phyloP scores from a whole-genome alignment of 2,888 invertebrate genomes.

The Papilio gigon region DNA sequence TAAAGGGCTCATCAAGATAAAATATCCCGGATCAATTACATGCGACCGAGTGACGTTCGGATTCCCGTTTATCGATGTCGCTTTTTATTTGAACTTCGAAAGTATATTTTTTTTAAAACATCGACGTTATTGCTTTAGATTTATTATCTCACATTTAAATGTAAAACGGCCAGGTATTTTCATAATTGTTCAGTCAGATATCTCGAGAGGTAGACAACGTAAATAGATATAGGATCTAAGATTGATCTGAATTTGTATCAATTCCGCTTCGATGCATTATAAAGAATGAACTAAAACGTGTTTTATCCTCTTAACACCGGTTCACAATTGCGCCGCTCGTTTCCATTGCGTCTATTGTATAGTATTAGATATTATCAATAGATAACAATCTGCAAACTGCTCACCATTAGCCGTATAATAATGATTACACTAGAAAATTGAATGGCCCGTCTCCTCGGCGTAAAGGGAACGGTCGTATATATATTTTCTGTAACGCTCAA shows the following conservation, averaged over 20 bases:
- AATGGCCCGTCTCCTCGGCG: slow-evolving; percentile 47
- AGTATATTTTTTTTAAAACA: slow-evolving; percentile 54
- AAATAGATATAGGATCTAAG: slow-evolving; percentile 38
- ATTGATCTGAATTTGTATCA: slow-evolving; percentile 55
- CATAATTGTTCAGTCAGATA: slow-evolving; percentile 12
- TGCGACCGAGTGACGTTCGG: slow-evolving; percentile 71
- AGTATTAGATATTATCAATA: slow-evolving; percentile 66
- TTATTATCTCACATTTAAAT: not conserved
- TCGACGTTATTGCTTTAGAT: slow-evolving; percentile 44
- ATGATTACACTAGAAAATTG: slow-evolving; percentile 56
- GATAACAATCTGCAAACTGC: slow-evolving; percentile 72
- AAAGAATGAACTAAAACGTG: slow-evolving; percentile 52
- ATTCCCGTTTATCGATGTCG: slow-evolving; percentile 70
- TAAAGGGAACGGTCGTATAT: slow-evolving; percentile 46
- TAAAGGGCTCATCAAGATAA: slow-evolving; percentile 80
- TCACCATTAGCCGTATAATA: slow-evolving; percentile 64
- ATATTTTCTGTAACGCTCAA: slow-evolving; percentile 42
- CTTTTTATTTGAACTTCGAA: slow-evolving; percentile 53
- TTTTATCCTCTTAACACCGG: slow-evolving; percentile 58
- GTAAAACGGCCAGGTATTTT: not conserved
- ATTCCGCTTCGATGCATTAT: slow-evolving; percentile 54
- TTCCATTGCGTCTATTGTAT: slow-evolving; percentile 68
- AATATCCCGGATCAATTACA: slow-evolving; percentile 81
- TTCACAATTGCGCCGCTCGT: slow-evolving; percentile 59
- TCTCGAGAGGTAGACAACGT: slow-evolving; percentile 25